phyloP scores from a whole-genome alignment of 2,113 vertebrate species.

The Saccopteryx leptura region DNA sequence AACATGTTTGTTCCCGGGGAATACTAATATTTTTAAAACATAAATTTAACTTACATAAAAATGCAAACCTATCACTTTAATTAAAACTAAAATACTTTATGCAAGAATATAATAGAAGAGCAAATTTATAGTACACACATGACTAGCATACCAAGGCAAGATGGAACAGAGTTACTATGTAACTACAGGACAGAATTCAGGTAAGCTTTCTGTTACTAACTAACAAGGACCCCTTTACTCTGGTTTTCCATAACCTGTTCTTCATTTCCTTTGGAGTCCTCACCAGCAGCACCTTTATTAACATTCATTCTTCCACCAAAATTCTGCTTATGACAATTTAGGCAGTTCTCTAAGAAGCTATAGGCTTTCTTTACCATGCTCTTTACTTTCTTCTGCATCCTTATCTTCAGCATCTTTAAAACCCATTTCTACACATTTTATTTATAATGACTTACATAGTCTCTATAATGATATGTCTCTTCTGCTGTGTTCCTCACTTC shows the following conservation, averaged over 20 bases:
- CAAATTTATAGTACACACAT: background rate
- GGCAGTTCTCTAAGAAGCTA: slow-evolving; percentile 17
- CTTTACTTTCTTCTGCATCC: background rate
- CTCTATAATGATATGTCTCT: background rate
- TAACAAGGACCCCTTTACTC: background rate
- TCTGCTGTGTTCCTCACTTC: background rate
- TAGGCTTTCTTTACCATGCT: background rate
- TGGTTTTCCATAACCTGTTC: background rate
- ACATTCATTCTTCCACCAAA: background rate
- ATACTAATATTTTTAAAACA: background rate
- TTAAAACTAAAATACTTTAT: slow-evolving; percentile 22
- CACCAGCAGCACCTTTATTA: background rate
- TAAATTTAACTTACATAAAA: slow-evolving; percentile 42
- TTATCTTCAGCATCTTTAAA: background rate
- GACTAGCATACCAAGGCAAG: background rate
- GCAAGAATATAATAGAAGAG: background rate
- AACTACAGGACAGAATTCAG: background rate
- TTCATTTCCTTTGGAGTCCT: background rate
- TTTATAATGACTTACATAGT: background rate
- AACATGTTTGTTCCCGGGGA: background rate
- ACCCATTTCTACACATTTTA: background rate
- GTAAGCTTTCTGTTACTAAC: background rate
- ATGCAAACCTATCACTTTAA: slow-evolving; percentile 6
- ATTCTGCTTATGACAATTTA: background rate
- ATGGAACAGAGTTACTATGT: background rate